phyloP scores from a whole-genome alignment of 2,888 invertebrate species.

The Thyatira batis region DNA sequence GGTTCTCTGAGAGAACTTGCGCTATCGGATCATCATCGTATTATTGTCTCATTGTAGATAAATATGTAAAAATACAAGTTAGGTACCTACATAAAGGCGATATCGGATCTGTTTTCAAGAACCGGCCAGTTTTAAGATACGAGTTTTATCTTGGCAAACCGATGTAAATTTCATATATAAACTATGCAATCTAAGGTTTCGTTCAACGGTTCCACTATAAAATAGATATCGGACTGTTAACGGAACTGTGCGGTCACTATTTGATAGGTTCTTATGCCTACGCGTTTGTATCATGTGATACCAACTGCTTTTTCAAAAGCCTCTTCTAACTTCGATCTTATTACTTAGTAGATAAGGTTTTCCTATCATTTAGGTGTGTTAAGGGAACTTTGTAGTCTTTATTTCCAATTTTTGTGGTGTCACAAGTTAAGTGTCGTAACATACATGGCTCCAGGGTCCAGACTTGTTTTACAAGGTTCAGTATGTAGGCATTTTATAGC shows the following conservation, averaged over 20 bases:
- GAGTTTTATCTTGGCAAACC: slow-evolving; percentile 20
- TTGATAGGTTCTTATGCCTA: background rate
- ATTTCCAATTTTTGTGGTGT: slow-evolving; percentile 25
- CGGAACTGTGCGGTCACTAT: background rate
- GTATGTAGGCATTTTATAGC: background rate
- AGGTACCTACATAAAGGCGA: background rate
- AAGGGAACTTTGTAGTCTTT: slow-evolving; percentile 6
- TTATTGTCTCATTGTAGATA: background rate
- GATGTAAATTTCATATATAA: slow-evolving; percentile 33
- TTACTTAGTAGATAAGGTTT: slow-evolving; percentile 3
- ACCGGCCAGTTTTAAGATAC: background rate
- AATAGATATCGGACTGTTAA: slow-evolving; percentile 9
- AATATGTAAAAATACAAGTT: background rate
- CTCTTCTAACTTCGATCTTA: slow-evolving; percentile 1
- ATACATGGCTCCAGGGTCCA: slow-evolving; percentile 4
- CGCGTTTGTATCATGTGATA: background rate
- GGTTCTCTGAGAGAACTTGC: background rate
- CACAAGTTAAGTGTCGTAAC: slow-evolving; percentile 7
- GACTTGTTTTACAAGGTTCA: slow-evolving; percentile 3
- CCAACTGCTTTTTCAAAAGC: background rate
- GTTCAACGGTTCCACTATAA: slow-evolving; percentile 31
- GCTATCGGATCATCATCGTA: background rate
- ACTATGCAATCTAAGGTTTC: slow-evolving; percentile 27
- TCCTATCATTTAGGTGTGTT: background rate
- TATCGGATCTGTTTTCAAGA: background rate